Base-by-base conservation (phyloP, 2,797 vertebrate genomes). In the Petrocephalus schoutedeni region DNA sequence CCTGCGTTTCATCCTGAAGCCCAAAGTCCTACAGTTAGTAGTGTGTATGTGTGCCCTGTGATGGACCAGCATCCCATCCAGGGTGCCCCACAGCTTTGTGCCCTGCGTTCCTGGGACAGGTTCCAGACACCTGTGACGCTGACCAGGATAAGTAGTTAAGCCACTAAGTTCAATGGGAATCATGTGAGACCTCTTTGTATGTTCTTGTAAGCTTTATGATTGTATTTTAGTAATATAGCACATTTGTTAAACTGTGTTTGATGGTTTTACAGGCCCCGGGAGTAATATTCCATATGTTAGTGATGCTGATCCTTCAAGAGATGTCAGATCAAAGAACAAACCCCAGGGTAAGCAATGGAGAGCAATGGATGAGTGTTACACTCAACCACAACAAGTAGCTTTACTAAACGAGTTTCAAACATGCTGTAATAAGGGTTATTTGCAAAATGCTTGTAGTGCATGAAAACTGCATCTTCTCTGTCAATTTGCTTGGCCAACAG, bases 181-280 rank as follows among this genome's bases (percentile, higher is more conserved):
- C 14, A 16, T 71, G 67, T 71, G 67, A 32, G 14, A 71, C 23
- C 64, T 71, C 32, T 36, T n/a, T 77, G 71, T 77, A 49, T 36
- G 36, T 45, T 77, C 71, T 45, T 45, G 32, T 5, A 19, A 45
- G 36, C 71, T 0, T 8, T 77, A n/a, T 77, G 36, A 3, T 36
- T 77, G 14, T n/a, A 45, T 45, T 41, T 45, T 41, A 45, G 14
- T 77, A 9, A 45, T 77, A 77, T 7, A 41, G 16, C 19, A 45
- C 7, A 77, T 77, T 41, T 77, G 41, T 23, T 64, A 8, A 64
- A 64, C 16, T 45, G 0, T 77, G 32, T 74, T 67, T 64, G 21
- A 51, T 51, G 14, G 51, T 74, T 87, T 80, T 9, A n/a, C 87
- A 88, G 87, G 87, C 28, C 53, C 77, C 41, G 45, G 83, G 16